These are phyloP conservation scores for Selenia dentaria DNA, from an alignment of 2,888 invertebrate species.

Conservation along the genomic window DNA sequence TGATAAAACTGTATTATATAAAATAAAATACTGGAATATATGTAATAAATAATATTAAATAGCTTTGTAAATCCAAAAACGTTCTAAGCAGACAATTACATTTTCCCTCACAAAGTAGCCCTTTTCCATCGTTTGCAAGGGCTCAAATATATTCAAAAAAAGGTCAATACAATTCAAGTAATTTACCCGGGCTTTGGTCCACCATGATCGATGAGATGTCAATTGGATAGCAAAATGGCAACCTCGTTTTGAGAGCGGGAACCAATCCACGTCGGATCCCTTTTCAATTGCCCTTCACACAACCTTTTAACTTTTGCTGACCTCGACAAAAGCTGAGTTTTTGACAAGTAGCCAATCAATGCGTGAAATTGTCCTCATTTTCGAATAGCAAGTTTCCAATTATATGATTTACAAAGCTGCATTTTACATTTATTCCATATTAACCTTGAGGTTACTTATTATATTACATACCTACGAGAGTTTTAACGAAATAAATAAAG, in stretches of 20 bases:
- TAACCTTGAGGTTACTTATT: too few relatives aligned
- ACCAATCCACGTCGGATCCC: slow-evolving; percentile 20
- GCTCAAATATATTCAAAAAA: slow-evolving; percentile 19
- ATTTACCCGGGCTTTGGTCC: slow-evolving; percentile 24
- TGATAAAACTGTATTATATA: too few relatives aligned
- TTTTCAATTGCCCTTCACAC: slow-evolving; percentile 27
- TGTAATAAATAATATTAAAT: too few relatives aligned
- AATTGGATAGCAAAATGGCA: slow-evolving; percentile 27
- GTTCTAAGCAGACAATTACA: slow-evolving; percentile 1
- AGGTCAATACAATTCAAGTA: slow-evolving; percentile 19
- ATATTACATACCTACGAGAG: too few relatives aligned
- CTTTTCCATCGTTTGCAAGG: slow-evolving; percentile 5
- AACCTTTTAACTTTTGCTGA: slow-evolving; percentile 24
- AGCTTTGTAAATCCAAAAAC: too few relatives aligned
- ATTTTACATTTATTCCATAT: too few relatives aligned
- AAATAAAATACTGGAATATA: too few relatives aligned
- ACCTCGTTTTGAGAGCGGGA: slow-evolving; percentile 13
- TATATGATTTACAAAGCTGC: too few relatives aligned
- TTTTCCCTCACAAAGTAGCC: slow-evolving; percentile 13
- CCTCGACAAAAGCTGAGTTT: slow-evolving; percentile 14
- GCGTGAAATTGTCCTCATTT: slow-evolving; percentile 7
- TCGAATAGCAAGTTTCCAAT: background rate
- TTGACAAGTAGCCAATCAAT: slow-evolving; percentile 19
- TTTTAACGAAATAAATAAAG: too few relatives aligned
- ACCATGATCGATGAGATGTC: slow-evolving; percentile 33